phyloP scores from a whole-genome alignment of 92 coral and sea anemone genomes.

The Chrysogorgia sp. region DNA sequence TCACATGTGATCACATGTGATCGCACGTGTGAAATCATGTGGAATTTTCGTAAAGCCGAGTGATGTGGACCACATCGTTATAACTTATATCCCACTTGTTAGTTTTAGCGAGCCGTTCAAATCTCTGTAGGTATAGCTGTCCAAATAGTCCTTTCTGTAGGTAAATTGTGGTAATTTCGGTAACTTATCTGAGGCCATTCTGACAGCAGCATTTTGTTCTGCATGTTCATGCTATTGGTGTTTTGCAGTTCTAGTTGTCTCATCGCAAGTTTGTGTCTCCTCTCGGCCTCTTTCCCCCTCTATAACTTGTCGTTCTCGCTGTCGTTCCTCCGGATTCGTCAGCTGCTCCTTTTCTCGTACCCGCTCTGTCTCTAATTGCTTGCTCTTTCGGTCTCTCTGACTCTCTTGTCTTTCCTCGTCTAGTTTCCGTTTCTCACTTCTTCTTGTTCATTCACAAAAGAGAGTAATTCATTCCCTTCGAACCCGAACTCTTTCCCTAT shows the following conservation, averaged over 20 bases:
- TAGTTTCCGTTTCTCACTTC: constrained; percentile 2
- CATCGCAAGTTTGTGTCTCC: constrained; percentile 34
- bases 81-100: constrained; percentile 48
- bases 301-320: constrained; percentile 10
- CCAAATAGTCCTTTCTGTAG: constrained; percentile 62
- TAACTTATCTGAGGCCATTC: constrained; percentile 19
- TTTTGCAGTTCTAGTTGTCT: constrained; percentile 29
- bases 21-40: too few relatives aligned
- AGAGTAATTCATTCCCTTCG: constrained; percentile 42
- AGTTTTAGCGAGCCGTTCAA: constrained; percentile 59
- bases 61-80: constrained; percentile 50
- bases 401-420: constrained; percentile 11
- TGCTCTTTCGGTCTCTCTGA: constrained; percentile 15
- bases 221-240: background rate
- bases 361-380: constrained; percentile 28
- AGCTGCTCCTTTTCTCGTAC: too few relatives aligned
- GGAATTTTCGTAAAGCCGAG: too few relatives aligned
- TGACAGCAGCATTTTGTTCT: background rate
- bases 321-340: too few relatives aligned
- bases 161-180: constrained; percentile 65
- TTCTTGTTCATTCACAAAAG: constrained; percentile 37
- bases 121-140: constrained; percentile 56
- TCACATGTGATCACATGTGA: too few relatives aligned
- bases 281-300: constrained; percentile 35
- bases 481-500: constrained; percentile 41